phyloP scores from a whole-genome alignment of 2,888 invertebrate species.

The Cheilosia scutellata region DNA sequence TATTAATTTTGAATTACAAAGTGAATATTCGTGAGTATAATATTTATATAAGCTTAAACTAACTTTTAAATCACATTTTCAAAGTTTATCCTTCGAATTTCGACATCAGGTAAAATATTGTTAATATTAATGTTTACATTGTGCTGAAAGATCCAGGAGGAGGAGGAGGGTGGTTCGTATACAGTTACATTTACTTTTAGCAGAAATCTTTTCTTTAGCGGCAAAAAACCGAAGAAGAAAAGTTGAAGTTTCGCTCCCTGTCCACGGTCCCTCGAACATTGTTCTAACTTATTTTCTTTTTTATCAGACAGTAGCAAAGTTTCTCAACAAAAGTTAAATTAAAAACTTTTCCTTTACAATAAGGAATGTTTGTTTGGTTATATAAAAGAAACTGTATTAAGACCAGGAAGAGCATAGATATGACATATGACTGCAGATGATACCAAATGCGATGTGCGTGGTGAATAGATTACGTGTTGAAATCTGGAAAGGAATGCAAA shows the following conservation, averaged over 20 bases:
- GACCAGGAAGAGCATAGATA: constrained; percentile 26
- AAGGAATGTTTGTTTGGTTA: constrained; percentile 65
- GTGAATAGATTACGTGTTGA: constrained; percentile 39
- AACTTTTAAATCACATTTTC: constrained; percentile 53
- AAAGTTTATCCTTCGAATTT: constrained; percentile 59
- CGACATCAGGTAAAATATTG: constrained; percentile 73
- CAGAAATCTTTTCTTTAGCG: constrained; percentile 34
- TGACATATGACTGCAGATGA: constrained; percentile 70
- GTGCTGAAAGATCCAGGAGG: not conserved
- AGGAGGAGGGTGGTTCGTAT: not conserved
- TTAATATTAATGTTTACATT: constrained; percentile 71
- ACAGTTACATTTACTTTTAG: constrained; percentile 57
- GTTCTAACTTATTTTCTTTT: constrained; percentile 43
- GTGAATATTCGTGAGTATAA: too few species aligned
- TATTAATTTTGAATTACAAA: too few species aligned
- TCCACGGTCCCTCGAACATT: constrained; percentile 70
- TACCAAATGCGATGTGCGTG: constrained; percentile 21
- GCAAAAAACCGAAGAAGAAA: constrained; percentile 30
- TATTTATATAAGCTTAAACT: constrained; percentile 11
- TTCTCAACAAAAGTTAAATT: constrained; percentile 69
- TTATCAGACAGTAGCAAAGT: constrained; percentile 61
- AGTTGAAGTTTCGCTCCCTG: constrained; percentile 56
- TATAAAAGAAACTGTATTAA: constrained; percentile 61
- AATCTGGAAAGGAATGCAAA: not conserved
- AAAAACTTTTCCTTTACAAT: constrained; percentile 61